These are phyloP conservation scores for Spodoptera frugiperda DNA, from an alignment of 1,140 invertebrate genomes.

Conservation along the genomic window DNA sequence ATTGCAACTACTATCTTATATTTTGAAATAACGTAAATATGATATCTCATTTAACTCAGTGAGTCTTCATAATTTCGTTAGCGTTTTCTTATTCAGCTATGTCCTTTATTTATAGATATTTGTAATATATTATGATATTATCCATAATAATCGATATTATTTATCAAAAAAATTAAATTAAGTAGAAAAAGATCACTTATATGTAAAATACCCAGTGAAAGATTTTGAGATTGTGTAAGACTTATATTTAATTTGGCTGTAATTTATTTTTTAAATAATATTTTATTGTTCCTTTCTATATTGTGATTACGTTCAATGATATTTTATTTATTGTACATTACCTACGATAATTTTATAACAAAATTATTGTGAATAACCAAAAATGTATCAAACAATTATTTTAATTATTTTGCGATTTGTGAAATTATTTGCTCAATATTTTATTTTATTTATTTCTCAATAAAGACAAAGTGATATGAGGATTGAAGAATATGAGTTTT, in stretches of 20 bases:
- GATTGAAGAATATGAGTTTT: slow-evolving; percentile 22
- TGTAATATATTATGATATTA: slow-evolving; percentile 10
- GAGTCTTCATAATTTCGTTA: too few species aligned
- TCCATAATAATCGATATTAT: neutral
- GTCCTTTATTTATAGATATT: too few species aligned
- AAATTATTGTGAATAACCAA: neutral
- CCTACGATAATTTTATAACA: neutral
- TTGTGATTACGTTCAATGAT: too few species aligned
- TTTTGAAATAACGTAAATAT: too few species aligned
- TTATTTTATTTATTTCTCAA: slow-evolving; percentile 48
- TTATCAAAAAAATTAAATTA: neutral
- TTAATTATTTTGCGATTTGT: slow-evolving; percentile 11
- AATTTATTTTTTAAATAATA: slow-evolving; percentile 1
- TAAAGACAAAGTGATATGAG: slow-evolving; percentile 33
- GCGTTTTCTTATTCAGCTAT: too few species aligned
- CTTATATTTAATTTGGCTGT: slow-evolving; percentile 26
- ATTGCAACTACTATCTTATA: too few species aligned
- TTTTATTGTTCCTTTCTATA: neutral
- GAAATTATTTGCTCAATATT: slow-evolving; percentile 53
- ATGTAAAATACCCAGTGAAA: slow-evolving; percentile 18
- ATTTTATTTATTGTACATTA: neutral
- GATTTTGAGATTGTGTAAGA: slow-evolving; percentile 1
- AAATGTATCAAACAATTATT: neutral
- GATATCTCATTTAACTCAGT: too few species aligned
- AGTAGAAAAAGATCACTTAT: slow-evolving; percentile 15